Evolutionary conservation across 2,888 invertebrate genomes (phyloP), one percentile per base, ranked within the genome.

Genomic region (Hirtodrosophila alboralis): DNA sequence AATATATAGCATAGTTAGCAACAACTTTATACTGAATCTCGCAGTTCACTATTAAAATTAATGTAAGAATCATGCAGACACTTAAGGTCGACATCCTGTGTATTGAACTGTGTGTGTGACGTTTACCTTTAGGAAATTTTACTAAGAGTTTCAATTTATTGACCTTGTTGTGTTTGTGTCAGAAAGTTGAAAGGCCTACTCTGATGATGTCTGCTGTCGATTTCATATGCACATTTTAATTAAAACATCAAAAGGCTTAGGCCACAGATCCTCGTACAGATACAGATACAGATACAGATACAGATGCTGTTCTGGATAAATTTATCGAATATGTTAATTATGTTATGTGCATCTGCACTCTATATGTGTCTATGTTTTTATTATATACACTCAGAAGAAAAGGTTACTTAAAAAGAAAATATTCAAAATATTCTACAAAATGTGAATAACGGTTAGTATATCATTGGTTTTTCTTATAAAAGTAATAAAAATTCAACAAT

Each of bases 161-260:
- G 31, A 48, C 38, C 40, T 56, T 47, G 14, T 26, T 51, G 27
- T 37, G 18, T 41, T 27, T 57, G 56, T 51, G 63, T 58, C 45
- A 41, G 40, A 28, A 44, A 54, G 51, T 40, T 40, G 47, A 47
- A 64, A 34, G 34, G 77, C 59, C 64, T 77, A 48, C 74, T 40
- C 26, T 44, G 72, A 41, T 65, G 40, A 44, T 65, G 44, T 31
- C 33, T 37, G 53, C 57, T 59, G 38, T 47, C 40, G 41, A 61
- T 63, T 73, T 65, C 34, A 52, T 62, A 75, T 79, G 77, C 84
- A 77, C 57, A 72, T 84, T 84, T 80, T 75, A 84, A 79, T 84
- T 79, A 74, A 77, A 71, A 45, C 64, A 41, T 43, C 49, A 49
- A 23, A 54, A 48, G 21, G 28, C 48, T 27, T 41, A 23, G 27